Evolutionary conservation across 2,113 vertebrate genomes (phyloP).

Genomic region (Amazona vittata): DNA sequence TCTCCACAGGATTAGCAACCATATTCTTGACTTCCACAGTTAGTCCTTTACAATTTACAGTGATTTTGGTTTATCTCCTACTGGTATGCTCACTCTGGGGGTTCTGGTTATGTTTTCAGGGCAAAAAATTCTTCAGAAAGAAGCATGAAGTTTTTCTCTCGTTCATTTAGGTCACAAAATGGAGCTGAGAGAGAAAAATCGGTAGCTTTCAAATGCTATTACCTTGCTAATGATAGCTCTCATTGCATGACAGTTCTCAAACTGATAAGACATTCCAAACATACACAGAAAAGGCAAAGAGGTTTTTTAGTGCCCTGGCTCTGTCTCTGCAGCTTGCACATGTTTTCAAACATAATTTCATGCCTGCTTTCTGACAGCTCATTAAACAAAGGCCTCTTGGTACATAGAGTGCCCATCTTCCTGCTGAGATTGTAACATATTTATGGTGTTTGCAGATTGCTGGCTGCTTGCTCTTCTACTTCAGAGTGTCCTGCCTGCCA

Average conservation of each 20-base stretch:
- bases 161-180: constrained; percentile 73
- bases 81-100: background rate
- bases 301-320: constrained; percentile 67
- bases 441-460: constrained; percentile 83
- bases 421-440: constrained; percentile 81
- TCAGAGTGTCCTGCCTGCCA: constrained; percentile 81
- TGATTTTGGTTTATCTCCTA: constrained; percentile 15
- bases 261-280: constrained; percentile 76
- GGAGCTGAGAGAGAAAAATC: constrained; percentile 70
- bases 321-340: constrained; percentile 78
- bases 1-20: constrained; percentile 31
- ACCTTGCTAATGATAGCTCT: constrained; percentile 80
- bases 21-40: background rate
- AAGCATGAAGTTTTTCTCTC: constrained; percentile 45
- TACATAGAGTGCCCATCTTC: constrained; percentile 81
- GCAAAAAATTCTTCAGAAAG: constrained; percentile 45
- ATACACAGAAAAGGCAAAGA: constrained; percentile 67
- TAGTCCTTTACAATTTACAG: background rate
- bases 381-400: constrained; percentile 86
- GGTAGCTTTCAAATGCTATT: constrained; percentile 79
- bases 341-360: constrained; percentile 84
- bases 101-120: constrained; percentile 56
- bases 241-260: constrained; percentile 74
- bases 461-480: constrained; percentile 79
- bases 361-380: constrained; percentile 85